These are phyloP conservation scores for Acrobasis repandana DNA, from an alignment of 2,888 invertebrate species.

Conservation along the genomic window DNA sequence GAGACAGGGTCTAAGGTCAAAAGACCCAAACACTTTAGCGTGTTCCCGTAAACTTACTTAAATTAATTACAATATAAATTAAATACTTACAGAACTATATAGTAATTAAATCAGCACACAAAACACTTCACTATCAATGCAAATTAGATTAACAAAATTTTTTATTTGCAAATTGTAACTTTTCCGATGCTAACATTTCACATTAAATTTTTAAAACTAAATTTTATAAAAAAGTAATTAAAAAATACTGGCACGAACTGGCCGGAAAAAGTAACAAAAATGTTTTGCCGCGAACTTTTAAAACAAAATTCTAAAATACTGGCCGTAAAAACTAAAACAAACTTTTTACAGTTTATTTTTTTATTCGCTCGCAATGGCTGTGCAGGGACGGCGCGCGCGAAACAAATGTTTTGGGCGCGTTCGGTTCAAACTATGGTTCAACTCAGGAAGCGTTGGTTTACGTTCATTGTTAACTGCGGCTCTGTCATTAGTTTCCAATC, in stretches of 20 bases:
- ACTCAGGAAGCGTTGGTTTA: constrained; percentile 26
- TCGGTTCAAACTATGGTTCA: constrained; percentile 21
- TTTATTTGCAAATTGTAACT: too few species aligned
- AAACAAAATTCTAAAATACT: neutral
- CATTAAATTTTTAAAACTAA: too few species aligned
- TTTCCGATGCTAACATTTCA: neutral
- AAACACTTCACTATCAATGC: neutral
- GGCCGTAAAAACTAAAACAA: neutral
- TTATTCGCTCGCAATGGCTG: neutral
- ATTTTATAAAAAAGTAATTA: neutral
- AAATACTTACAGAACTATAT: neutral
- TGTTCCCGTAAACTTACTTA: too few species aligned
- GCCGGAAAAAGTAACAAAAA: too few species aligned
- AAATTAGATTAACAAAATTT: neutral
- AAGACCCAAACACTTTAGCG: too few species aligned
- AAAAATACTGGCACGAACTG: neutral
- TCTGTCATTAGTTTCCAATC: constrained; percentile 15
- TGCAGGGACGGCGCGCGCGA: constrained; percentile 27
- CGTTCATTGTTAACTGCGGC: constrained; percentile 14
- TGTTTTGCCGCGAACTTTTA: neutral
- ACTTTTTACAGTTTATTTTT: constrained; percentile 1
- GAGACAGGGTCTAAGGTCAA: too few species aligned
- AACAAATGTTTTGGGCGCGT: constrained; percentile 25
- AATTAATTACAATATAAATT: neutral
- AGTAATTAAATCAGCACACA: neutral